A percentile compares a stretch with the other conserved stretches of the same genome.
These are phyloP conservation scores for Potamilus streckersoni DNA, from an alignment of 1,140 invertebrate species.

Conservation along the genomic window DNA sequence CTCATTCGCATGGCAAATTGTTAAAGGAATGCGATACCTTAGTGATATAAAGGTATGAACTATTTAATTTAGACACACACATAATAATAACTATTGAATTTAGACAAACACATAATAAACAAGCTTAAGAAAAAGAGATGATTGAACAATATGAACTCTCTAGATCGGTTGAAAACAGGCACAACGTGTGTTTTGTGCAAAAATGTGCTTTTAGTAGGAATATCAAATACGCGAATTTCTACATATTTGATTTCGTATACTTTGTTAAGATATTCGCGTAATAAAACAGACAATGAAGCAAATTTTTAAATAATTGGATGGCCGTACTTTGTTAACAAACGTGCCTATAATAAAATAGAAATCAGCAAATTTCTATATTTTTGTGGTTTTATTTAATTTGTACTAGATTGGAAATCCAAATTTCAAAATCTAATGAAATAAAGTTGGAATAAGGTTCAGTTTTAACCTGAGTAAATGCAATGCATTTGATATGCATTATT, in stretches of 20 bases:
- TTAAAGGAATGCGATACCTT: conserved; percentile 87
- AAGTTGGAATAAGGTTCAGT: no score
- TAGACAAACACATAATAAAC: neutral
- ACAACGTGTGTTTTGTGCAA: neutral
- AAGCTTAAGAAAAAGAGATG: neutral
- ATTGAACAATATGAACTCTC: neutral
- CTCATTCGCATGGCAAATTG: conserved; percentile 88
- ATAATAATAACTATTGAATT: no score
- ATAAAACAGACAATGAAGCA: no score
- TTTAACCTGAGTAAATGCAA: no score
- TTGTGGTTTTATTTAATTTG: neutral
- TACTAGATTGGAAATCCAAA: no score
- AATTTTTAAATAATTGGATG: neutral
- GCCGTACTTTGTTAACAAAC: no score
- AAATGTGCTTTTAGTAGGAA: neutral
- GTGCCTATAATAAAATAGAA: no score
- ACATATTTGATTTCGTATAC: neutral
- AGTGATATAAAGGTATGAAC: conserved; percentile 83
- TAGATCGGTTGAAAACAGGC: neutral
- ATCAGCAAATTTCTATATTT: neutral
- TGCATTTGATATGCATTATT: no score
- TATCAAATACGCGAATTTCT: neutral
- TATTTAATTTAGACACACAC: no score
- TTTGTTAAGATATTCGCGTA: no score
- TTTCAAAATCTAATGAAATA: no score